phyloP scores from a whole-genome alignment of 2,797 vertebrate genomes.

The Ibycter americanus region DNA sequence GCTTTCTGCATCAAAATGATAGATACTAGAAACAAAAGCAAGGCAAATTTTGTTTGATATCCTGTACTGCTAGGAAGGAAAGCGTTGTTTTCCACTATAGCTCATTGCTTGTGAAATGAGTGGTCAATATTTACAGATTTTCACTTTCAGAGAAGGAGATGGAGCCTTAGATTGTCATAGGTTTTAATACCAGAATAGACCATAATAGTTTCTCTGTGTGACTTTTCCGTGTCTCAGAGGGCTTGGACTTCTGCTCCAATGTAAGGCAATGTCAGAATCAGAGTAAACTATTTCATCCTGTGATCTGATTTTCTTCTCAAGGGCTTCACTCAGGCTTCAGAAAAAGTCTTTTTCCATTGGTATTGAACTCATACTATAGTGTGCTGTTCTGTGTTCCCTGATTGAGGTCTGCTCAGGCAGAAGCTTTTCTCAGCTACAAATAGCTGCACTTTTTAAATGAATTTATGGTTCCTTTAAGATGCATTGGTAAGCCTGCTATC shows the following conservation, averaged over 20 bases:
- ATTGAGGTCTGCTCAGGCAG: neutral
- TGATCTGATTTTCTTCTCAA: neutral
- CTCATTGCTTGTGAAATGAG: neutral
- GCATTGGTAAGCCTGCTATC: neutral
- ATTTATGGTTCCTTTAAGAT: neutral
- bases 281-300: neutral
- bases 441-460: neutral
- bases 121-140: neutral
- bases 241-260: neutral
- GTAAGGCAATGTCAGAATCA: neutral
- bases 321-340: neutral
- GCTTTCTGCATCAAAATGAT: neutral
- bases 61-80: neutral
- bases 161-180: neutral
- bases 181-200: neutral
- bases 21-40: neutral
- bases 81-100: neutral
- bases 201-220: neutral
- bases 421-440: neutral
- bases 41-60: neutral
- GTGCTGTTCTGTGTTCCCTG: neutral
- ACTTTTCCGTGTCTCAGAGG: neutral
- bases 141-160: neutral
- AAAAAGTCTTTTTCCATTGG: neutral
- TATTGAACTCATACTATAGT: neutral